Evolutionary conservation across 2,888 invertebrate genomes (phyloP).

Genomic region (Tromatobia lineatoria): DNA sequence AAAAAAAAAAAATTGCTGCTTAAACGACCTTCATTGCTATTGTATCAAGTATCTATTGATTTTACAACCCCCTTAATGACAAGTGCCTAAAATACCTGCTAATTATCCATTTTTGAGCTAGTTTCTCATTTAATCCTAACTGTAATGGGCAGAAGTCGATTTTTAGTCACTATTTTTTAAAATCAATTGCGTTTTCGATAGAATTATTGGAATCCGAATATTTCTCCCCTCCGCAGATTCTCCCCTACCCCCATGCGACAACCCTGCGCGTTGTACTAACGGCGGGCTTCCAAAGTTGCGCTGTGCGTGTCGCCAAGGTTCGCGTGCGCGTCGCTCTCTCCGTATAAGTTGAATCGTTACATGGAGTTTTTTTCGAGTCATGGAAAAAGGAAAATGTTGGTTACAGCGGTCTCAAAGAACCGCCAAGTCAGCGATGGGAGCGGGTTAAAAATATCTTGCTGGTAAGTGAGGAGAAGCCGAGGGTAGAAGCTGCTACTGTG

Average conservation of each 20-base stretch:
- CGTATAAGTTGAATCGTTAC: conserved; percentile 36
- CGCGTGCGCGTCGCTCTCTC: conserved; percentile 50
- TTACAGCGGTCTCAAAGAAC: conserved; percentile 37
- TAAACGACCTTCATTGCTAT: conserved; percentile 34
- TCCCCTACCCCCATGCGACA: conserved; percentile 40
- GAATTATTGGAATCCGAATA: not conserved
- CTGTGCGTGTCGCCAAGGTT: conserved; percentile 46
- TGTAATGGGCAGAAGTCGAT: not conserved
- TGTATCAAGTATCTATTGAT: conserved; percentile 66
- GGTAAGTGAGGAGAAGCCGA: conserved; percentile 66
- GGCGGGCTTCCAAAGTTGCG: conserved; percentile 49
- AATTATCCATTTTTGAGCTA: not conserved
- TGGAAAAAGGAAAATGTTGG: conserved; percentile 43
- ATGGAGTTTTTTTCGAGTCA: conserved; percentile 27
- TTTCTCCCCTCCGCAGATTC: conserved; percentile 29
- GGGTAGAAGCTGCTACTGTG: conserved; percentile 57
- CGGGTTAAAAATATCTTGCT: conserved; percentile 69
- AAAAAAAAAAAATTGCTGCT: not conserved
- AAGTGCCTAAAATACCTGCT: conserved; percentile 7
- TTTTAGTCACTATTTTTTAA: not conserved
- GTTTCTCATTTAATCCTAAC: not conserved
- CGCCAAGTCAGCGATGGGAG: conserved; percentile 45
- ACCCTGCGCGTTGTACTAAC: conserved; percentile 31
- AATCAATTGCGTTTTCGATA: not conserved
- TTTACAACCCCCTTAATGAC: conserved; percentile 57